A percentile compares a stretch with the other conserved stretches of the same genome.
Conservation (phyloP, 1,140 invertebrate species). For the Polypedilum pembai region DNA sequence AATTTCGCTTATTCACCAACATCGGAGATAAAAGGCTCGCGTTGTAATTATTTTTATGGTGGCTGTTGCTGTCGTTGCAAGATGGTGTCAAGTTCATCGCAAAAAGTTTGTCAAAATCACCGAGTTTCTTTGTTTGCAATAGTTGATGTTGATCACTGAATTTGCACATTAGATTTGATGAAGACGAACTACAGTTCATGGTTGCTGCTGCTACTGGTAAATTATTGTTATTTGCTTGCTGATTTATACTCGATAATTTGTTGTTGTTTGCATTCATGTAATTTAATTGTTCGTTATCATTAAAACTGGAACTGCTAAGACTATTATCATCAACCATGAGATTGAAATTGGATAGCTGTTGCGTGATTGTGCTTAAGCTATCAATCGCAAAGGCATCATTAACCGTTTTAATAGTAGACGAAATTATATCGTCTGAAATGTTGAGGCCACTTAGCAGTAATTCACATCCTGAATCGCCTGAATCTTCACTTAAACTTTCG, state of each 20-base stretch:
- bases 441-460: constrained; percentile 40
- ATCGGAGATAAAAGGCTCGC: neutral
- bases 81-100: neutral
- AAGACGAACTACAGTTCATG: too few species aligned
- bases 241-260: too few species aligned
- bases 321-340: neutral
- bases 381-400: neutral
- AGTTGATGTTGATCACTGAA: too few species aligned
- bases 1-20: neutral
- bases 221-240: too few species aligned
- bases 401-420: neutral
- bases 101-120: neutral
- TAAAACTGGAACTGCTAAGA: too few species aligned
- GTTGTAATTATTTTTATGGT: too few species aligned
- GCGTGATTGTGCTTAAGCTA: neutral
- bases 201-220: too few species aligned
- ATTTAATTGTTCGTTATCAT: too few species aligned
- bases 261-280: too few species aligned
- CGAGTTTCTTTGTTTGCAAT: too few species aligned
- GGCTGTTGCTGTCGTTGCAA: neutral
- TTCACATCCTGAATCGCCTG: constrained; percentile 39
- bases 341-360: neutral
- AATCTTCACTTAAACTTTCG: constrained; percentile 37
- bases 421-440: constrained; percentile 36
- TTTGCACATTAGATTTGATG: too few species aligned